phyloP scores from a whole-genome alignment of 2,797 vertebrate species.

The Molossus alvarezi region DNA sequence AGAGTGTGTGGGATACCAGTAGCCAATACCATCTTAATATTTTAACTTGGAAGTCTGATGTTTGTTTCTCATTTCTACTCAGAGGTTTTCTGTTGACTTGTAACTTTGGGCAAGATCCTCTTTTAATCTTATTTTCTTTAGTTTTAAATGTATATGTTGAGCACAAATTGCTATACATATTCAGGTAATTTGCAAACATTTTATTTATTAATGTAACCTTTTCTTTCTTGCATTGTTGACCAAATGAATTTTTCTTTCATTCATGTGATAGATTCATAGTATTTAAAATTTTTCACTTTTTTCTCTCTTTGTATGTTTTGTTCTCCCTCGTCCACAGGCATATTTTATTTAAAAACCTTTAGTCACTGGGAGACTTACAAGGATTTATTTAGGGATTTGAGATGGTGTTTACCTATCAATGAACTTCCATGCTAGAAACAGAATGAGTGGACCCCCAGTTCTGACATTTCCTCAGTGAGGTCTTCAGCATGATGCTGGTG shows the following conservation, averaged over 20 bases:
- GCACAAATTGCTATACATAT: not conserved
- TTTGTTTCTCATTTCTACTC: slow-evolving; percentile 48
- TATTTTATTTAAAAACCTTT: slow-evolving; percentile 24
- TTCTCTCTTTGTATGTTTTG: not conserved
- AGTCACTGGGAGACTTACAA: not conserved
- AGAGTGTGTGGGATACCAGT: not conserved
- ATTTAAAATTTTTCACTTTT: not conserved
- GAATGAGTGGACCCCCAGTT: not conserved
- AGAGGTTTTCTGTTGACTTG: slow-evolving; percentile 16
- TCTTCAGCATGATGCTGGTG: not conserved
- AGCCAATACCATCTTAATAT: not conserved
- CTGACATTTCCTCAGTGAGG: not conserved
- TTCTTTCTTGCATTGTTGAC: slow-evolving; percentile 31
- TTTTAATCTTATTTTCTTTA: slow-evolving; percentile 59
- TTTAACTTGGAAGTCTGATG: not conserved
- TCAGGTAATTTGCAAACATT: slow-evolving; percentile 15
- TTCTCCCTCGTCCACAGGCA: not conserved
- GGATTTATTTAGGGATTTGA: not conserved
- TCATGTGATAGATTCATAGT: not conserved
- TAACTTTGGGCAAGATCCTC: not conserved
- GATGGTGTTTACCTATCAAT: not conserved
- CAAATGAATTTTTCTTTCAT: slow-evolving; percentile 21
- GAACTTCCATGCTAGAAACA: not conserved
- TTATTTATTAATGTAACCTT: slow-evolving; percentile 5
- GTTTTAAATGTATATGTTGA: slow-evolving; percentile 37